phyloP scores from a whole-genome alignment of 1,140 invertebrate species.

The Euwallacea similis region DNA sequence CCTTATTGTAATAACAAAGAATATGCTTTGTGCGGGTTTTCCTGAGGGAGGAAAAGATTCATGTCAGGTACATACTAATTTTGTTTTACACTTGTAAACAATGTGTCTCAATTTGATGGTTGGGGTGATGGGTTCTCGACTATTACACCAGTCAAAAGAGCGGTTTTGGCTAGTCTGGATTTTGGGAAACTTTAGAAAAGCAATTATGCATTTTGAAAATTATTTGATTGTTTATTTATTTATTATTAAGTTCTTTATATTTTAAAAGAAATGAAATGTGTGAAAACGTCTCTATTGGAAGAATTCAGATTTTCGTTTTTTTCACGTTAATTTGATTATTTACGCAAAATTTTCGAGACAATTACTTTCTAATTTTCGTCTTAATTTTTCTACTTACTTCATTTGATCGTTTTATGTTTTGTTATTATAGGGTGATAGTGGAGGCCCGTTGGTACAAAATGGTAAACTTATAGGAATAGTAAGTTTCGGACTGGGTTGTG shows the following conservation, averaged over 20 bases:
- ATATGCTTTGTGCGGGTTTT: conserved; percentile 35
- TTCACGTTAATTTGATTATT: neutral
- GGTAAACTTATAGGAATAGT: conserved; percentile 60
- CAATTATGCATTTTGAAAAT: too few relatives aligned
- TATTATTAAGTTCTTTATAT: too few relatives aligned
- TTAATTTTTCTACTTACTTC: neutral
- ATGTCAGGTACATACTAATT: conserved; percentile 20
- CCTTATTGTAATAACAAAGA: conserved; percentile 23
- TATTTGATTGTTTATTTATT: too few relatives aligned
- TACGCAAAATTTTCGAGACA: too few relatives aligned
- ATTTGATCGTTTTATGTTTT: conserved; percentile 12
- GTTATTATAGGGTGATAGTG: conserved; percentile 57
- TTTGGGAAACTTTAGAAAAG: too few relatives aligned
- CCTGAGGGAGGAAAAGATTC: conserved; percentile 25
- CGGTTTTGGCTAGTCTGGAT: too few relatives aligned
- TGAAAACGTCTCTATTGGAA: neutral
- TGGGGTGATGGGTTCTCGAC: too few relatives aligned
- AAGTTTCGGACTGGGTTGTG: conserved; percentile 66
- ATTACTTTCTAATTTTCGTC: neutral
- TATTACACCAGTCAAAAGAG: too few relatives aligned
- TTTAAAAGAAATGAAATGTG: too few relatives aligned
- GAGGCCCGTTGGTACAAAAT: conserved; percentile 58
- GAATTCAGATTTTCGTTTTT: neutral
- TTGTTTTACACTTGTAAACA: too few relatives aligned
- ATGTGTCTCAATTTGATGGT: neutral